Evolutionary conservation across 2,797 vertebrate genomes (phyloP).

Genomic region (Melanotaenia parkinsoni): DNA sequence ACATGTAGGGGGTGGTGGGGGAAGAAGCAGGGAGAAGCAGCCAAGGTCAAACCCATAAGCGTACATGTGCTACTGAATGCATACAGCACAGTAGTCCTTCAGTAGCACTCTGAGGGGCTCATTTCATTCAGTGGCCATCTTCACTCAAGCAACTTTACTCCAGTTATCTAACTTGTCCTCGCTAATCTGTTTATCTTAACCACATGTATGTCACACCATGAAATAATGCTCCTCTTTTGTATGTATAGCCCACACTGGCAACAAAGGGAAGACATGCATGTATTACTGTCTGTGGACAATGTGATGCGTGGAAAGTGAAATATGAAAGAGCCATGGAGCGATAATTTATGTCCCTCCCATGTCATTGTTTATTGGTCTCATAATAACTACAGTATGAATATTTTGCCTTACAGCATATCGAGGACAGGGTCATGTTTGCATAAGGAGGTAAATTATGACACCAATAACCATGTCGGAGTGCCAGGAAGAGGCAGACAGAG

Average conservation of each 20-base stretch:
- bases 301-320: slow-evolving; percentile 46
- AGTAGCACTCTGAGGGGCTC: slow-evolving; percentile 30
- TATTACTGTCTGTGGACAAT: slow-evolving; percentile 13
- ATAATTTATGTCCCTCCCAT: slow-evolving; percentile 73
- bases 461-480: slow-evolving; percentile 68
- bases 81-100: slow-evolving; percentile 30
- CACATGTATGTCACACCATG: slow-evolving; percentile 55
- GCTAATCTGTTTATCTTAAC: slow-evolving; percentile 54
- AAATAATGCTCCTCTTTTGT: slow-evolving; percentile 55
- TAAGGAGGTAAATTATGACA: slow-evolving; percentile 82
- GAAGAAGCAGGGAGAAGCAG: slow-evolving; percentile 34
- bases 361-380: slow-evolving; percentile 74
- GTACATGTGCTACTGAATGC: slow-evolving; percentile 53
- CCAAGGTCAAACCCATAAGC: slow-evolving; percentile 75
- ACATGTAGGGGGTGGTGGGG: slow-evolving; percentile 33
- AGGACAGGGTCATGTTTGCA: slow-evolving; percentile 83
- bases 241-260: slow-evolving; percentile 46
- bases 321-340: slow-evolving; percentile 50
- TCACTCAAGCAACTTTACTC: slow-evolving; percentile 12
- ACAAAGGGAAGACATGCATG: slow-evolving; percentile 19
- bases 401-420: slow-evolving; percentile 68
- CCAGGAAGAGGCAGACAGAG: slow-evolving; percentile 20
- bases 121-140: slow-evolving; percentile 8
- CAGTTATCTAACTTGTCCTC: slow-evolving; percentile 30
- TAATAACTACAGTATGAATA: slow-evolving; percentile 79